Evolutionary conservation across 2,113 vertebrate species (phyloP).

Genomic region (Macquaria australasica): DNA sequence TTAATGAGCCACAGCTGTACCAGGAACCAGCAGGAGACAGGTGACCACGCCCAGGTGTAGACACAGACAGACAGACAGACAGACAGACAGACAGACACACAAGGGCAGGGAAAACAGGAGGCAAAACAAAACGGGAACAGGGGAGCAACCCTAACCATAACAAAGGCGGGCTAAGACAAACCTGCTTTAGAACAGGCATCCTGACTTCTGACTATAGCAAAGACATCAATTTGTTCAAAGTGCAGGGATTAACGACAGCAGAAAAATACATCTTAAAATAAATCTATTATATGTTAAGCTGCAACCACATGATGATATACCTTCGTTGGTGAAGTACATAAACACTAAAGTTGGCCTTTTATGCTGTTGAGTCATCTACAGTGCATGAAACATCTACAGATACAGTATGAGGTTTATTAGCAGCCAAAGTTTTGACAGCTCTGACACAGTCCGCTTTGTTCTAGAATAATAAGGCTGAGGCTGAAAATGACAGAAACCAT

Average conservation of each 20-base stretch:
- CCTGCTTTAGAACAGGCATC: neutral
- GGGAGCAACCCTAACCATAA: no score
- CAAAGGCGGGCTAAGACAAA: neutral
- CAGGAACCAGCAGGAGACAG: no score
- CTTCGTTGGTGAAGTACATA: slow-evolving; percentile 13
- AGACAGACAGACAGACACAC: no score
- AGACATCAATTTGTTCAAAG: neutral
- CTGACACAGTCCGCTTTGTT: slow-evolving; percentile 70
- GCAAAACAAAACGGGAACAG: no score
- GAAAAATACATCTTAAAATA: neutral
- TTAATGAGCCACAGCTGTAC: no score
- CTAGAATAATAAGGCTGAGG: slow-evolving; percentile 66
- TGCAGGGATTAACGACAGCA: neutral
- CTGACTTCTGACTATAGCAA: neutral
- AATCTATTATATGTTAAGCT: slow-evolving; percentile 7
- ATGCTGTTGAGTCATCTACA: slow-evolving; percentile 57
- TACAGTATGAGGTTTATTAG: slow-evolving; percentile 74
- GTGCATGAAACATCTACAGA: slow-evolving; percentile 45
- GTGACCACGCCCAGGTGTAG: no score
- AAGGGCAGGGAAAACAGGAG: no score
- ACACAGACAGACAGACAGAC: no score
- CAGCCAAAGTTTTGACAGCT: slow-evolving; percentile 65
- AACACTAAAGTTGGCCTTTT: slow-evolving; percentile 45
- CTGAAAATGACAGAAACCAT: no score
- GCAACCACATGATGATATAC: neutral